Percentiles rank a stretch among this genome's conserved stretches.
Conservation (phyloP, 1,140 invertebrate species). For the Euura lappo region DNA sequence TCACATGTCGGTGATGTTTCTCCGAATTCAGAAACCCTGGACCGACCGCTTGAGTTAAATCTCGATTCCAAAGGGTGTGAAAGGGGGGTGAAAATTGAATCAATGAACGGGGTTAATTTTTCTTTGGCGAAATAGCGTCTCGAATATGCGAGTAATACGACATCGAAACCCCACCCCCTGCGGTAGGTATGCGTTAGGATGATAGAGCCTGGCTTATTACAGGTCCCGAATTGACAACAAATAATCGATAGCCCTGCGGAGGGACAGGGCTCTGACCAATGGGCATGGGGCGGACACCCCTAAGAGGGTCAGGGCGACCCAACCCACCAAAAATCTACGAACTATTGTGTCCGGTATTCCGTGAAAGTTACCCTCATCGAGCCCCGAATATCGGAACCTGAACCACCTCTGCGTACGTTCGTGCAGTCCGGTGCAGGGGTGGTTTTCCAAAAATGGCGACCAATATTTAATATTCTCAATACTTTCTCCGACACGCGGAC, state of each 20-base stretch:
- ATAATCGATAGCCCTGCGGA: conserved; percentile 49
- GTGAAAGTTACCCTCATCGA: neutral
- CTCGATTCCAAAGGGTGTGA: no score
- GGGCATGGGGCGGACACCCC: conserved; percentile 24
- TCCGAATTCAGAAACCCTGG: no score
- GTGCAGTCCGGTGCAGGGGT: no score
- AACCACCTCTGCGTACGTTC: no score
- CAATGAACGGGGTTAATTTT: neutral
- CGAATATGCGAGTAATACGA: no score
- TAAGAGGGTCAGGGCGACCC: conserved; percentile 3
- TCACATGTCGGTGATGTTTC: no score
- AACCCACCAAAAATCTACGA: neutral
- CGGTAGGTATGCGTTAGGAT: conserved; percentile 10
- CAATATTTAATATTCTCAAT: no score
- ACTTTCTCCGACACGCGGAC: no score
- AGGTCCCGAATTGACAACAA: conserved; percentile 38
- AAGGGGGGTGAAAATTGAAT: neutral
- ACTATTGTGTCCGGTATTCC: conserved; percentile 4
- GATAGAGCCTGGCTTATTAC: conserved; percentile 34
- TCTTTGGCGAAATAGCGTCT: neutral
- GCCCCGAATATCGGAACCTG: no score
- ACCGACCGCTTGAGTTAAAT: no score
- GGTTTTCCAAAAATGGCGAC: no score
- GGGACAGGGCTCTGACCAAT: conserved; percentile 47
- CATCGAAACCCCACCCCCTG: conserved; percentile 31